Percentiles rank a stretch among this genome's conserved stretches.
phyloP scores from a whole-genome alignment of 2,888 invertebrate genomes.

The Oxytorus armatus region DNA sequence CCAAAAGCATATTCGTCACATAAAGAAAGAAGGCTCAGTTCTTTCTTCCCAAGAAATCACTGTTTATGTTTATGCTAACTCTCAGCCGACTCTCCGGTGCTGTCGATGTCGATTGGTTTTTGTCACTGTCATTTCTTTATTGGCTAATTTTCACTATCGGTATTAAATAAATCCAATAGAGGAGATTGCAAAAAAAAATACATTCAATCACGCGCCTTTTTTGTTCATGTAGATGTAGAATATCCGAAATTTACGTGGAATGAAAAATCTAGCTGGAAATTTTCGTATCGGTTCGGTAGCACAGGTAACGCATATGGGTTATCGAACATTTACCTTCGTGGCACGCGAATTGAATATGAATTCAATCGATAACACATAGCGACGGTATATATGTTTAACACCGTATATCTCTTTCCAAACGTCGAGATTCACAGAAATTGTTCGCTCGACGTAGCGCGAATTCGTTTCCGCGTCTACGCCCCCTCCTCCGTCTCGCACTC shows the following conservation, averaged over 20 bases:
- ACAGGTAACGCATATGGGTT: conserved; percentile 11
- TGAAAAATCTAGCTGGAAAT: conserved; percentile 23
- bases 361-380: conserved; percentile 38
- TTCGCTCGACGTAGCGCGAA: conserved; percentile 57
- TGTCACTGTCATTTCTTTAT: too few species aligned
- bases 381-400: neutral
- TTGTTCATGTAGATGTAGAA: too few species aligned
- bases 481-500: conserved; percentile 27
- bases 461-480: neutral
- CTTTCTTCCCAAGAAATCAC: too few species aligned
- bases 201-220: neutral
- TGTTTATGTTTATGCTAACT: too few species aligned
- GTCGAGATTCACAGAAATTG: conserved; percentile 47
- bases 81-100: too few species aligned
- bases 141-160: too few species aligned
- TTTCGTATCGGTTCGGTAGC: neutral
- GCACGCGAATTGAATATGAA: conserved; percentile 51
- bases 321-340: conserved; percentile 22
- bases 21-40: too few species aligned
- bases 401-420: conserved; percentile 2
- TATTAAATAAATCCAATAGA: too few species aligned
- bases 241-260: too few species aligned
- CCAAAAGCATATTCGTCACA: too few species aligned
- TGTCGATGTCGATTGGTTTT: too few species aligned
- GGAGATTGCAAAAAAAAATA: too few species aligned